phyloP scores from a whole-genome alignment of 92 coral and sea anemone genomes.

The Palythoa caribaeorum region DNA sequence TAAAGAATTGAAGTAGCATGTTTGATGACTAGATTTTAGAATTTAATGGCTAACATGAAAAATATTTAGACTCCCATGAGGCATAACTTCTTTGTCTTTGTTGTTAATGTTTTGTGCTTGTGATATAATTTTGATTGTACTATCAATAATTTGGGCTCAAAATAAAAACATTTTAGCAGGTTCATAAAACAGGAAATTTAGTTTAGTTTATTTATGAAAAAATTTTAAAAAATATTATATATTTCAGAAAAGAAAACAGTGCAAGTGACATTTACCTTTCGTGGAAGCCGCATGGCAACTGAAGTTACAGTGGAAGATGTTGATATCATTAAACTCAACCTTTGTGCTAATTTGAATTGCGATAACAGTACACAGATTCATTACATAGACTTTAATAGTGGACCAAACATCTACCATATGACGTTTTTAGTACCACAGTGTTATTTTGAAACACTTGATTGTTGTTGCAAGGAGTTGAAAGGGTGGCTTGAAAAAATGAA shows the following conservation, averaged over 20 bases:
- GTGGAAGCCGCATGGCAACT: background rate
- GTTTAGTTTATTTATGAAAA: no score
- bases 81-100: no score
- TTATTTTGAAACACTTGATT: background rate
- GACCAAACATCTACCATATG: background rate
- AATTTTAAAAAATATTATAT: background rate
- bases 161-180: no score
- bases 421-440: background rate
- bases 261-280: background rate
- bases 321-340: background rate
- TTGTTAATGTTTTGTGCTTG: no score
- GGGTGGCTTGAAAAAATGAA: constrained; percentile 8
- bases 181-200: no score
- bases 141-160: no score
- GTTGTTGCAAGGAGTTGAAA: background rate
- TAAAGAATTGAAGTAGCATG: no score
- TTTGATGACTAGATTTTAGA: no score
- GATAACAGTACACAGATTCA: background rate
- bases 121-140: no score
- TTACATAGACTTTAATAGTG: background rate
- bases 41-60: no score
- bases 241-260: background rate
- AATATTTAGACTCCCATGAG: no score
- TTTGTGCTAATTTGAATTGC: background rate
- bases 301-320: background rate